These are phyloP conservation scores for Cervus canadensis DNA, from an alignment of 2,113 vertebrate species.

Conservation along the genomic window DNA sequence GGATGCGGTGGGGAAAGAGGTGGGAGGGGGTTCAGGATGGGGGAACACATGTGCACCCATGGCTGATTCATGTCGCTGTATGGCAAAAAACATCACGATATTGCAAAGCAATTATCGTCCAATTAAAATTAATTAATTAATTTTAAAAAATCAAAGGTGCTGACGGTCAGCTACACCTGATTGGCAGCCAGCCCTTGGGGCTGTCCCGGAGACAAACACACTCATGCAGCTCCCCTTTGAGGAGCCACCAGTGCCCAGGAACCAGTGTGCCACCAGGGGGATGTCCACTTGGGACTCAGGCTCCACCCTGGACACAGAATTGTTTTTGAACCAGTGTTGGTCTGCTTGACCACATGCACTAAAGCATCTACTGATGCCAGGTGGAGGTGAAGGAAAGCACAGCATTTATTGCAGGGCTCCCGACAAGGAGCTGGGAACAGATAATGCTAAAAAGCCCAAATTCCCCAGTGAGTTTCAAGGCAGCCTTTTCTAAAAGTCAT, in stretches of 20 bases:
- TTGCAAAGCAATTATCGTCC: background rate
- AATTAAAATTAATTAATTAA: background rate
- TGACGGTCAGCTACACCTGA: background rate
- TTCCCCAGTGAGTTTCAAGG: background rate
- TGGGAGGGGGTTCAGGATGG: background rate
- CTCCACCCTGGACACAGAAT: background rate
- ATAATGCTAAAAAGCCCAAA: background rate
- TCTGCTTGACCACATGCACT: background rate
- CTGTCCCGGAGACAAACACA: background rate
- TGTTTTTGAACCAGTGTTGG: background rate
- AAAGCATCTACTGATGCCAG: accelerated
- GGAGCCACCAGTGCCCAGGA: no score
- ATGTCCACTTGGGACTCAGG: background rate
- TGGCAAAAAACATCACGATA: background rate
- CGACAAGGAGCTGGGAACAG: background rate
- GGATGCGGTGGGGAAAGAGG: background rate
- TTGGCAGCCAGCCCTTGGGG: background rate
- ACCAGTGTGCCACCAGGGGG: background rate
- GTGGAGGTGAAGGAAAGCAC: background rate
- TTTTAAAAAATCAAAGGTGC: background rate
- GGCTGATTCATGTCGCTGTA: background rate
- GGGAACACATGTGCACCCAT: background rate
- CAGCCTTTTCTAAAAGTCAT: background rate
- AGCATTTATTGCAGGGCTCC: background rate
- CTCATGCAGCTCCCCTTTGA: background rate